These are phyloP conservation scores for Eidolon dupreanum DNA, from an alignment of 2,797 vertebrate species.

Conservation along the genomic window DNA sequence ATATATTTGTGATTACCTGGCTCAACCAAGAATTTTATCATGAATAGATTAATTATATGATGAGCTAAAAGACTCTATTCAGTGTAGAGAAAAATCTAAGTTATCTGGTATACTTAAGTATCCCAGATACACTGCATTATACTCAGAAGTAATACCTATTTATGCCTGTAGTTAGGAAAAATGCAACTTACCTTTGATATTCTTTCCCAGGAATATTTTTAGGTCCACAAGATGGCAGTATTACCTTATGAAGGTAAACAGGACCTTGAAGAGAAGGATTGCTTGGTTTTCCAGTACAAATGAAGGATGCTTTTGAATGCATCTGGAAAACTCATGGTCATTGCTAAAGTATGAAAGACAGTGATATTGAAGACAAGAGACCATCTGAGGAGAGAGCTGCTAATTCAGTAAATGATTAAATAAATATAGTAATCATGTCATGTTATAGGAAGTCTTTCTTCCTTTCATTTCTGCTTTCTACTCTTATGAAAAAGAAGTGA, in stretches of 20 bases:
- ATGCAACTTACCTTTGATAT: constrained; percentile 64
- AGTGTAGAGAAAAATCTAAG: constrained; percentile 4
- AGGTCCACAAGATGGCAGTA: constrained; percentile 80
- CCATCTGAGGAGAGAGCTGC: neutral
- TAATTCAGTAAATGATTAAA: neutral
- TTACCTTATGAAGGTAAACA: constrained; percentile 72
- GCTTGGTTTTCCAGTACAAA: constrained; percentile 36
- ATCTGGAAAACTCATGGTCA: constrained; percentile 29
- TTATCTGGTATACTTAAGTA: neutral
- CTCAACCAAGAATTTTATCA: constrained; percentile 44
- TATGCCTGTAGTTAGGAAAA: constrained; percentile 71
- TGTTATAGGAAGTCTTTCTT: neutral
- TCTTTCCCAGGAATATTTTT: constrained; percentile 66
- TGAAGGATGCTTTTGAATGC: constrained; percentile 41
- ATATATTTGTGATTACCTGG: constrained; percentile 1
- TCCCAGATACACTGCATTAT: neutral
- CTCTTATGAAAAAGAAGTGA: neutral
- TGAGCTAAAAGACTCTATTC: constrained; percentile 7
- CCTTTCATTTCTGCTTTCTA: neutral
- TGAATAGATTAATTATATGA: constrained; percentile 20
- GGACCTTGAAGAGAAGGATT: neutral
- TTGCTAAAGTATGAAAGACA: constrained; percentile 42
- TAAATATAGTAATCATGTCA: neutral
- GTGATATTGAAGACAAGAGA: constrained; percentile 10
- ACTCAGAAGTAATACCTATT: constrained; percentile 52